Percentiles rank a stretch among this genome's conserved stretches.
Conservation (phyloP, 1,140 invertebrate genomes). For the Aphaenogaster ashmeadi region DNA sequence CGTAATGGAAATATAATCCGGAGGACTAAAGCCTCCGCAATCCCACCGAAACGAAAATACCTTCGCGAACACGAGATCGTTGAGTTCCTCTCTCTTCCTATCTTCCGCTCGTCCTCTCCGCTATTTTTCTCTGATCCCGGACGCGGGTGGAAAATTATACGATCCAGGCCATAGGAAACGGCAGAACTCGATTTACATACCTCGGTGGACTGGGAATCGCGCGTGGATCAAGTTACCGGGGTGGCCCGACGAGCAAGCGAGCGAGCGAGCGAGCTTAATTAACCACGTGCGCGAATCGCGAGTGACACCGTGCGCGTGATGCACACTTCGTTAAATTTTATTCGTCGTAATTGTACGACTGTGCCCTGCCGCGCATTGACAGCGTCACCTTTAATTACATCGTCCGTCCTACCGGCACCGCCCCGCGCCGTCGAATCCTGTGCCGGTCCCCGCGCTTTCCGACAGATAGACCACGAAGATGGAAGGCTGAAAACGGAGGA, state of each 20-base stretch:
- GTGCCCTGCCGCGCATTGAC: conserved; percentile 16
- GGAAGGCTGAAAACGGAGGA: conserved; percentile 29
- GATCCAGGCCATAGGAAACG: conserved; percentile 67
- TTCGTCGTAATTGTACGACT: conserved; percentile 77
- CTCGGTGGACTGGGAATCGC: conserved; percentile 72
- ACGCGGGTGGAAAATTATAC: conserved; percentile 72
- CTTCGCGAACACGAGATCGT: conserved; percentile 33
- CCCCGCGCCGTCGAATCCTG: conserved; percentile 7
- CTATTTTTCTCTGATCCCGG: conserved; percentile 64
- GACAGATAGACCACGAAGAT: conserved; percentile 22
- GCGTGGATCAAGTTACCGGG: conserved; percentile 73
- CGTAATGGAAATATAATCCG: conserved; percentile 65
- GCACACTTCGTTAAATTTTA: conserved; percentile 81
- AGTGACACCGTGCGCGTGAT: conserved; percentile 69
- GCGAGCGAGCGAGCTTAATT: conserved; percentile 79
- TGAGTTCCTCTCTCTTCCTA: conserved; percentile 1
- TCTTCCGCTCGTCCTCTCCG: background rate
- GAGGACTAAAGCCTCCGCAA: conserved; percentile 44
- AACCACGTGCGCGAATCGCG: conserved; percentile 76
- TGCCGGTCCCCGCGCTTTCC: background rate
- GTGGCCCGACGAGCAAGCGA: conserved; percentile 52
- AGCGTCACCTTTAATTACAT: conserved; percentile 72
- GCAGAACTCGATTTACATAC: conserved; percentile 77
- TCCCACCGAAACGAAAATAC: conserved; percentile 61
- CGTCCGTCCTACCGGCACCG: conserved; percentile 33